phyloP scores from a whole-genome alignment of 2,797 vertebrate species.

The Toxotes lorentzi region DNA sequence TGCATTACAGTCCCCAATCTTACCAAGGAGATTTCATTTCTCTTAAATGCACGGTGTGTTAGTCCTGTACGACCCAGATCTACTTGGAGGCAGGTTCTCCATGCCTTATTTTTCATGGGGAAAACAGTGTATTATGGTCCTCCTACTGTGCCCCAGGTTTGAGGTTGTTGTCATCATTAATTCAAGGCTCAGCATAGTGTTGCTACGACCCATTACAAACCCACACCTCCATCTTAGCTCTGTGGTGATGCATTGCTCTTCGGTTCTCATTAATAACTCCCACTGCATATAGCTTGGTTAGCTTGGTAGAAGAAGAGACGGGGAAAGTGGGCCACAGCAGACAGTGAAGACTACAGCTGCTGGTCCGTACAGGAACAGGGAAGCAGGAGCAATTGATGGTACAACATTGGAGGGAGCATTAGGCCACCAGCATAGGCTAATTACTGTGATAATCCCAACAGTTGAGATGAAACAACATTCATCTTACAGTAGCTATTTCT shows the following conservation, averaged over 20 bases:
- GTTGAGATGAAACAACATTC: constrained; percentile 20
- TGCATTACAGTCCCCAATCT: constrained; percentile 50
- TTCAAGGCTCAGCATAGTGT: constrained; percentile 55
- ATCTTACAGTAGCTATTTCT: constrained; percentile 3
- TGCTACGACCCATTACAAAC: constrained; percentile 63
- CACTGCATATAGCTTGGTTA: constrained; percentile 40
- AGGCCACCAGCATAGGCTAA: constrained; percentile 45
- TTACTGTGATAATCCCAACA: constrained; percentile 41
- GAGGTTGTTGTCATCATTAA: constrained; percentile 69
- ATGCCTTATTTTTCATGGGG: constrained; percentile 55
- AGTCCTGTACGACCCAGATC: constrained; percentile 39
- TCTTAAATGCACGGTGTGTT: constrained; percentile 32
- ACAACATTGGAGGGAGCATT: not conserved
- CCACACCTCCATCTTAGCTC: constrained; percentile 68
- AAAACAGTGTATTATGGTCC: constrained; percentile 51
- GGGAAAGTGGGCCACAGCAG: constrained; percentile 46
- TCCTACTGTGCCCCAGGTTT: constrained; percentile 59
- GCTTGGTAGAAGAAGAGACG: constrained; percentile 7
- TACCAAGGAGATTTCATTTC: constrained; percentile 46
- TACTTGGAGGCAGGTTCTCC: constrained; percentile 24
- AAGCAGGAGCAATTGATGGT: constrained; percentile 32
- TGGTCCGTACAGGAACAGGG: constrained; percentile 5
- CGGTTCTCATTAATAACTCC: constrained; percentile 75
- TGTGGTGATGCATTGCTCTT: constrained; percentile 72
- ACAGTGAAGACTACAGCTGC: constrained; percentile 1